Base-by-base conservation (phyloP, 2,888 invertebrate species). In the Amiota minor region DNA sequence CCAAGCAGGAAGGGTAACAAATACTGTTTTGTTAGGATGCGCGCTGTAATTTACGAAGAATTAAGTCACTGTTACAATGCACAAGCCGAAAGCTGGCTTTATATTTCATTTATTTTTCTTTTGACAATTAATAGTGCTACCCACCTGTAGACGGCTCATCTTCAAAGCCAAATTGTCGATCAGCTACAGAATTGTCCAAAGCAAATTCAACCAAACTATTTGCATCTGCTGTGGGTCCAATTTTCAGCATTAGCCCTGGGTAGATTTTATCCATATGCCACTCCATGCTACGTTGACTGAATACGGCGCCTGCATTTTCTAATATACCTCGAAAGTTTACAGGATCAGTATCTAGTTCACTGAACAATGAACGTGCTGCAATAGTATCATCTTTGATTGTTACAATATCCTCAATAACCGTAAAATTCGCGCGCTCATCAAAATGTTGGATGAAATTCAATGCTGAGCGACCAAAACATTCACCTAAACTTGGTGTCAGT, bases 1-100 rank as follows among this genome's bases (percentile, higher is more conserved):
- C 95, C 96, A 12, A 96, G 91, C 1, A 96, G 91, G 81, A 95
- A 92, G 35, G 96, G 96, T 18, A 96, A 90, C n/a, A 96, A 83
- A 72, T 95, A 92, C 77, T 94, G 94, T 78, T 93, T 92, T 70
- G 95, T 92, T 76, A 96, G 84, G 45, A 95, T 89, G 18, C 93
- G 93, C 78, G 93, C 96, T 96, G 91, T 76, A 93, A 93, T 35
- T 23, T 35, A 35, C 35, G 6, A 6, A 35, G 6, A 35, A 35
- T 35, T 35, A 35, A 35, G 35, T 6, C 6, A 35, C 35, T 35
- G 35, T 35, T 35, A 35, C 6, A 35, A 6, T 35, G 2, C 6
- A 35, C 11, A 50, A 23, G 74, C 76, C 78, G 71, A 70, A 73
- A 59, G 45, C 59, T 75, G 71, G 76, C 79, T 59, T 67, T 55